Conservation (phyloP, 2,113 vertebrate genomes). For the Abramis brama region DNA sequence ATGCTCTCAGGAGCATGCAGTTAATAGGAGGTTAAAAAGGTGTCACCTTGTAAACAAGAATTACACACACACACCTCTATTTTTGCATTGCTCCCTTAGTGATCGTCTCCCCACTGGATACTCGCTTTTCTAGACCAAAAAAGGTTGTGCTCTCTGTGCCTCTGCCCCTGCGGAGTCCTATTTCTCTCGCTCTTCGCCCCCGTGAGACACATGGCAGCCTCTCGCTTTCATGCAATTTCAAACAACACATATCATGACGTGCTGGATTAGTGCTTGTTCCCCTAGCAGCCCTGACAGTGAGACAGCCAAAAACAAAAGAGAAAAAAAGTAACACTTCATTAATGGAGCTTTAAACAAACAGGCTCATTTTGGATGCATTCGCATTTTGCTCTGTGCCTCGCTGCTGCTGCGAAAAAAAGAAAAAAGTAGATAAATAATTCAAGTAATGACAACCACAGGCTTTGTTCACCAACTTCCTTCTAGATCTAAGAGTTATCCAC, state of each 20-base stretch:
- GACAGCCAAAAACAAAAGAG: conserved; percentile 47
- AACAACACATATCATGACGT: conserved; percentile 66
- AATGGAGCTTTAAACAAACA: conserved; percentile 67
- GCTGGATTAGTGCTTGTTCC: conserved; percentile 65
- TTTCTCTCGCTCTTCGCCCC: conserved; percentile 62
- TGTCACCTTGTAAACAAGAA: conserved; percentile 75
- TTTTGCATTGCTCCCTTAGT: conserved; percentile 57
- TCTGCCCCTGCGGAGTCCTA: conserved; percentile 59
- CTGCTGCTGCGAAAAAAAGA: neutral
- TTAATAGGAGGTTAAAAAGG: conserved; percentile 74
- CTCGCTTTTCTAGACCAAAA: conserved; percentile 23
- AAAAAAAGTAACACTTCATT: conserved; percentile 69
- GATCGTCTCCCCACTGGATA: conserved; percentile 60
- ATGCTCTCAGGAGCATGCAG: conserved; percentile 57
- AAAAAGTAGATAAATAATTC: conserved; percentile 36
- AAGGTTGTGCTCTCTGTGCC: conserved; percentile 47
- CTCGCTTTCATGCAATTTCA: conserved; percentile 69
- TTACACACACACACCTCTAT: conserved; percentile 67
- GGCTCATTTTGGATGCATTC: conserved; percentile 50
- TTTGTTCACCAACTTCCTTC: conserved; percentile 40
- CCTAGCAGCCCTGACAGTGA: conserved; percentile 54
- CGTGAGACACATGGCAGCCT: conserved; percentile 67
- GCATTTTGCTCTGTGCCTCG: neutral
- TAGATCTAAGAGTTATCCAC: conserved; percentile 43
- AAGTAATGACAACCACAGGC: conserved; percentile 22